These are phyloP conservation scores for Gobius niger DNA, from an alignment of 2,113 vertebrate species.

Conservation along the genomic window DNA sequence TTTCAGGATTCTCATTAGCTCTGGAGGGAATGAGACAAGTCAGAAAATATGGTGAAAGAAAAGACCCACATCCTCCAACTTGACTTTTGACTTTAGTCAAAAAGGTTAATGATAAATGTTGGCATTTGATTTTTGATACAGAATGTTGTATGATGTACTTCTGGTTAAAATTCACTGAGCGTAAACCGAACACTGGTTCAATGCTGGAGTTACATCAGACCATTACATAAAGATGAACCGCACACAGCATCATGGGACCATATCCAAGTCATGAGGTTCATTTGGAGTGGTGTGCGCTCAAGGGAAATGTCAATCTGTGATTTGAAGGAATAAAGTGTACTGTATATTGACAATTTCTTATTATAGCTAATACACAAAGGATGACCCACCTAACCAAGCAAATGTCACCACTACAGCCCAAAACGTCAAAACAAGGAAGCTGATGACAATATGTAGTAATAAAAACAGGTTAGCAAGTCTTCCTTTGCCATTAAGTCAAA, in stretches of 20 bases:
- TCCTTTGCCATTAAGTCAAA: no score
- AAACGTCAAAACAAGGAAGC: no score
- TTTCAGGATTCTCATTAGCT: no score
- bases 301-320: not conserved
- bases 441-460: no score
- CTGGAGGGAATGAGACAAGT: no score
- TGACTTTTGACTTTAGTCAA: no score
- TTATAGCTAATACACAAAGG: not conserved
- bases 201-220: not conserved
- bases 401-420: not conserved
- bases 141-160: not conserved
- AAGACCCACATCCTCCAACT: no score
- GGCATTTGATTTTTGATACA: no score
- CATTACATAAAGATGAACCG: not conserved
- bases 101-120: no score
- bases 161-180: not conserved
- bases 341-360: no score
- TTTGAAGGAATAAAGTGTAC: not conserved
- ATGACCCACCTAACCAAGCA: not conserved
- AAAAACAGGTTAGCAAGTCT: not conserved
- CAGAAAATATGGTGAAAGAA: no score
- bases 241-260: not conserved
- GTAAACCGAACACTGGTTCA: not conserved
- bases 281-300: not conserved
- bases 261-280: constrained; percentile 17